Percentiles rank a stretch among this genome's conserved stretches.
Conservation (phyloP, 2,113 vertebrate species). For the Rousettus leschenaultii region DNA sequence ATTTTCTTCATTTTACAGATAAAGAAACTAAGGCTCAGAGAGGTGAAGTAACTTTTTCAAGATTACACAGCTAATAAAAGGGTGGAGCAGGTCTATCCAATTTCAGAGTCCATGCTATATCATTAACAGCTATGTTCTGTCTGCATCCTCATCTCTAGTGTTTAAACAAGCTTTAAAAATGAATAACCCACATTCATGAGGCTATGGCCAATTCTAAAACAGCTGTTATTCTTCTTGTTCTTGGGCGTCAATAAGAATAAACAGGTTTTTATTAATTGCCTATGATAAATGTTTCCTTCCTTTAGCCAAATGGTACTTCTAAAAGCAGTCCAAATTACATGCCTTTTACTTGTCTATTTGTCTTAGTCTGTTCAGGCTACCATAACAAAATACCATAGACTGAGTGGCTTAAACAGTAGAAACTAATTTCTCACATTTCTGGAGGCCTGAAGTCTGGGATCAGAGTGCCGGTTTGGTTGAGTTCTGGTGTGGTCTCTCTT, state of each 20-base stretch:
- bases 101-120: neutral
- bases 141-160: neutral
- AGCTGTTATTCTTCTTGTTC: neutral
- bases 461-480: neutral
- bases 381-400: neutral
- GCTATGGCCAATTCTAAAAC: neutral
- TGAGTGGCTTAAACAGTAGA: neutral
- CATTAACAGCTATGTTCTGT: neutral
- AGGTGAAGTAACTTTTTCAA: neutral
- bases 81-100: neutral
- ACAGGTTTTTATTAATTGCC: conserved; percentile 18
- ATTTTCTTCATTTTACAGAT: conserved; percentile 13
- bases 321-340: neutral
- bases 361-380: neutral
- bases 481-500: neutral
- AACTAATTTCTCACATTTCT: neutral
- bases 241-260: conserved; percentile 26
- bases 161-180: conserved; percentile 23
- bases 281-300: conserved; percentile 18
- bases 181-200: neutral
- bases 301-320: conserved; percentile 19
- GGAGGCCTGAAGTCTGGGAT: neutral
- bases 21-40: conserved; percentile 17
- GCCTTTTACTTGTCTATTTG: conserved; percentile 26
- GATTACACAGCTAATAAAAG: neutral